Conservation (phyloP, 2,888 invertebrate genomes). For the Hermaeophaga mercurialis region DNA sequence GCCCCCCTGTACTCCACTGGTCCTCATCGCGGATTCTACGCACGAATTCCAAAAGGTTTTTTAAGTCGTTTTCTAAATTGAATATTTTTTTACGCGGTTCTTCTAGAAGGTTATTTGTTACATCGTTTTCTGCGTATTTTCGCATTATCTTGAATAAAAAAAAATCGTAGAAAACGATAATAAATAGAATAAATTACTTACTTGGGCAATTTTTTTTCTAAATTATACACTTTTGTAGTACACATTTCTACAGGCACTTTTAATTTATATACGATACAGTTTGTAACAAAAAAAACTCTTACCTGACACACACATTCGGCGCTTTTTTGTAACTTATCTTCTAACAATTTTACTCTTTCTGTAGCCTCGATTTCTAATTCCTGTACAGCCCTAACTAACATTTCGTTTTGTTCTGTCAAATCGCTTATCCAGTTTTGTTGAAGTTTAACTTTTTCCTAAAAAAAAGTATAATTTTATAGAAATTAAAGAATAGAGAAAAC, state of each 20-base stretch:
- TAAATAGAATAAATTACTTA: no score
- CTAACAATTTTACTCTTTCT: slow-evolving; percentile 62
- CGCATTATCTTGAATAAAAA: slow-evolving; percentile 50
- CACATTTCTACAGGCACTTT: no score
- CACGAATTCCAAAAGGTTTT: slow-evolving; percentile 58
- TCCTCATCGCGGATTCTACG: slow-evolving; percentile 55
- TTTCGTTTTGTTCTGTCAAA: slow-evolving; percentile 69
- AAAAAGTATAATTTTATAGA: no score
- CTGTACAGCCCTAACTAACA: slow-evolving; percentile 69
- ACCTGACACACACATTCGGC: slow-evolving; percentile 56
- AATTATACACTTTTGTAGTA: no score
- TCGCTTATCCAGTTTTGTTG: slow-evolving; percentile 71
- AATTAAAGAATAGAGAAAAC: no score
- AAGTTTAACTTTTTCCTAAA: slow-evolving; percentile 68
- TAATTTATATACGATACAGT: no score
- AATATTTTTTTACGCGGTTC: slow-evolving; percentile 51
- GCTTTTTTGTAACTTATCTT: slow-evolving; percentile 60
- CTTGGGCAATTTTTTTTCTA: no score
- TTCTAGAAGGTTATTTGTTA: slow-evolving; percentile 47
- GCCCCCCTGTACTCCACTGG: slow-evolving; percentile 54
- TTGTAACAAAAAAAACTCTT: slow-evolving; percentile 33
- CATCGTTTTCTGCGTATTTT: slow-evolving; percentile 50
- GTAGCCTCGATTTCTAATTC: slow-evolving; percentile 71
- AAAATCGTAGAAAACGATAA: no score
- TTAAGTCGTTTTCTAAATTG: slow-evolving; percentile 53